Evolutionary conservation across 1,140 invertebrate species (phyloP).

Genomic region (Helicoverpa armigera): DNA sequence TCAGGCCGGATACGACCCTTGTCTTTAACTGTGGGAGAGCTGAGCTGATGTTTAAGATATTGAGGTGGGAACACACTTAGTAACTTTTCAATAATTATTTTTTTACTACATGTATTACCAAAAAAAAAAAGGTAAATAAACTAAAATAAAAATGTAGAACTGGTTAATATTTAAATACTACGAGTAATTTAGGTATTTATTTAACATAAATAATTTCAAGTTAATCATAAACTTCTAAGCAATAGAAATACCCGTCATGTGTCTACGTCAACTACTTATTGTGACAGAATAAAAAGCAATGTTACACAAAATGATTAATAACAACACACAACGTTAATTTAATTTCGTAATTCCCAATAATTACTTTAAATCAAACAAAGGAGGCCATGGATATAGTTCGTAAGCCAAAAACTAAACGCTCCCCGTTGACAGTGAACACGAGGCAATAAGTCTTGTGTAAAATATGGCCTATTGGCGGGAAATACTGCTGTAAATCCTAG

Average conservation of each 20-base stretch:
- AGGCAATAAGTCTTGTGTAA: constrained; percentile 13
- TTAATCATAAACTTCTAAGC: too few species aligned
- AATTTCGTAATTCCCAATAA: constrained; percentile 27
- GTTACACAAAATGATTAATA: not conserved
- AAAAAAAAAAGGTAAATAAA: too few species aligned
- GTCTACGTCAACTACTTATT: too few species aligned
- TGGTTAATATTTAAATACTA: too few species aligned
- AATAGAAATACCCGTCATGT: too few species aligned
- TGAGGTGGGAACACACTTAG: not conserved
- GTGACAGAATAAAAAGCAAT: too few species aligned
- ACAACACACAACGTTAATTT: constrained; percentile 3
- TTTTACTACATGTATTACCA: not conserved
- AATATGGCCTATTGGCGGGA: not conserved
- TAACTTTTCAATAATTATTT: not conserved
- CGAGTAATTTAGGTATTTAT: too few species aligned
- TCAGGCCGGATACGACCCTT: constrained; percentile 41
- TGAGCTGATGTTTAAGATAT: constrained; percentile 1
- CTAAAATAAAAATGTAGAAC: too few species aligned
- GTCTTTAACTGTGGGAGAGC: constrained; percentile 31
- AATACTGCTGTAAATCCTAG: not conserved
- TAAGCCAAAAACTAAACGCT: constrained; percentile 30
- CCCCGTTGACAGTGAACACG: constrained; percentile 17
- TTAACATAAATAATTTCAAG: too few species aligned
- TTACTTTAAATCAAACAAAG: constrained; percentile 32
- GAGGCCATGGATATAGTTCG: constrained; percentile 16